A percentile compares a stretch with the other conserved stretches of the same genome.
Conservation (phyloP, 2,888 invertebrate species). For the Tenthredo amoena region DNA sequence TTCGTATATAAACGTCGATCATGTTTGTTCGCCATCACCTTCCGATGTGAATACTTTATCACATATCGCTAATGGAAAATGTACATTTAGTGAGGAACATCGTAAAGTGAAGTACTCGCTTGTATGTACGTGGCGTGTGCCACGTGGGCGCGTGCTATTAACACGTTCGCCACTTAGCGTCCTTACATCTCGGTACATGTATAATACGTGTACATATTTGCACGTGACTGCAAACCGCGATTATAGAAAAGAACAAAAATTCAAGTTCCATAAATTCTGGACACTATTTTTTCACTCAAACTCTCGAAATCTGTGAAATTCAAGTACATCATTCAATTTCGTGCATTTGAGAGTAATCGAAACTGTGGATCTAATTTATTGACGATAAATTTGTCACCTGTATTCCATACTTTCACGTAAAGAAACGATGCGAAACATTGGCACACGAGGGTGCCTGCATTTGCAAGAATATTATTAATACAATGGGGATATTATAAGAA, state of each 20-base stretch:
- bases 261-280: not conserved
- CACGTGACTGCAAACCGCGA: not conserved
- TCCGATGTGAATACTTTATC: not conserved
- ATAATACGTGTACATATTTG: not conserved
- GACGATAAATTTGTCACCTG: not conserved
- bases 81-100: slow-evolving; percentile 39
- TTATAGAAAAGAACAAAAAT: not conserved
- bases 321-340: not conserved
- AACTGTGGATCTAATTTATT: not conserved
- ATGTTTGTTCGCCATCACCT: not conserved
- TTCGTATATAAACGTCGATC: not conserved
- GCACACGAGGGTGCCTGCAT: not conserved
- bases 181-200: slow-evolving; percentile 16
- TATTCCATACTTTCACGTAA: not conserved
- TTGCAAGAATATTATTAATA: slow-evolving; percentile 16
- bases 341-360: not conserved
- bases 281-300: not conserved
- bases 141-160: slow-evolving; percentile 61
- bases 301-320: not conserved
- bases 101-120: slow-evolving; percentile 44
- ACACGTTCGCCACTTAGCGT: slow-evolving; percentile 59
- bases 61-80: slow-evolving; percentile 42
- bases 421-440: not conserved
- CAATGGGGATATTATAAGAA: slow-evolving; percentile 26
- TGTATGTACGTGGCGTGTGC: slow-evolving; percentile 54